Base-by-base conservation (phyloP, 1,140 invertebrate genomes). In the Cherax quadricarinatus region DNA sequence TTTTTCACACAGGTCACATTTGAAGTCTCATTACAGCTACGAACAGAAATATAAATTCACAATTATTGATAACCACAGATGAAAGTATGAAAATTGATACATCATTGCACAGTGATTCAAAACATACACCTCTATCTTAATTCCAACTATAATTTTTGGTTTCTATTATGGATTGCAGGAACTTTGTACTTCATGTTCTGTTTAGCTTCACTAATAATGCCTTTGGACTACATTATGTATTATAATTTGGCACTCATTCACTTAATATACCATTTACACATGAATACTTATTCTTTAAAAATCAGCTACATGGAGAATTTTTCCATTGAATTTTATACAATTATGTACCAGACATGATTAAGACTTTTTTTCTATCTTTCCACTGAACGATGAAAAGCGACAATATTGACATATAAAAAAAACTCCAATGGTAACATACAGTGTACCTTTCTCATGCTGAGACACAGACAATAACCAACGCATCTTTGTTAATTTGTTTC, bases 241-340 rank as follows among this genome's bases (percentile, higher is more conserved):
- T 41, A 41, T 41, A 88, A 78, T 88, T 88, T 88, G 78, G 86
- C 86, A 88, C 86, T 81, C 73, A 88, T 21, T 41, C 6, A 30
- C 18, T 18, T 21, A 18, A 3, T 30, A 30, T n/a, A 75, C 30
- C 6, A 75, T 30, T 75, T 75, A 10, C 12, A 18, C 21, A 66
- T 18, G 62, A 66, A 5, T 66, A 18, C 3, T 18, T 18, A 66
- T 66, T 57, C 18, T 66, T 66, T 66, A 66, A 12, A 21, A 66
- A 66, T 5, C 18, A 21, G 9, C 14, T 66, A 12, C 5, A 18
- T 66, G 14, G 14, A 14, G 18, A 18, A 14, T 66, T 57, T 2
- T 66, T 6, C 14, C 14, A 2, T 66, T 66, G 14, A 57, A 57
- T 57, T 57, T 10, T 57, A 57, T 57, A 30, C n/a, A 9, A 75